Percentiles rank a stretch among this genome's conserved stretches.
phyloP scores from a whole-genome alignment of 2,797 vertebrate species.

The Malurus leucopterus region DNA sequence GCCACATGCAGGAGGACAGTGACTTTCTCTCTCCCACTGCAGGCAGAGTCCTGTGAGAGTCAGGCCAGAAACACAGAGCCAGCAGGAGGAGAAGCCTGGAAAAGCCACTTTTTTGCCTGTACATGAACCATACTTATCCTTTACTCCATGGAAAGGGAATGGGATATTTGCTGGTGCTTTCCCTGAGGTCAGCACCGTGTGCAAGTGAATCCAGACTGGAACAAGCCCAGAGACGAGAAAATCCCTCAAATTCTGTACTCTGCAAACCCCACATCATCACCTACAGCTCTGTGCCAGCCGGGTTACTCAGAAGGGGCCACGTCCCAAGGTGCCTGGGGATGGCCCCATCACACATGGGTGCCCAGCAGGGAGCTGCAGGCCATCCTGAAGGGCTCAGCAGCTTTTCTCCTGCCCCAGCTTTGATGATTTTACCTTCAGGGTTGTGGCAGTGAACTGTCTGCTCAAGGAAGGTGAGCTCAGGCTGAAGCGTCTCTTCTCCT shows the following conservation, averaged over 20 bases:
- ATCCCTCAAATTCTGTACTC: not conserved
- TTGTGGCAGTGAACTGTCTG: not conserved
- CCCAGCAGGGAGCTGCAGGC: not conserved
- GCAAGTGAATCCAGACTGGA: not conserved
- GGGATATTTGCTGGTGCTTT: not conserved
- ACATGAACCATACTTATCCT: not conserved
- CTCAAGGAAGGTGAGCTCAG: not conserved
- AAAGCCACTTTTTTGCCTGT: not conserved
- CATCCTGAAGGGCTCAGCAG: not conserved
- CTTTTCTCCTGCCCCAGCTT: not conserved
- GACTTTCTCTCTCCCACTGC: not conserved
- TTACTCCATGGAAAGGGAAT: not conserved
- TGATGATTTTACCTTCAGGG: not conserved
- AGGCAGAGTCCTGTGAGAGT: not conserved
- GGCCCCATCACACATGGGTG: not conserved
- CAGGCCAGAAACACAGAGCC: not conserved
- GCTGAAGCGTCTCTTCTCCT: not conserved
- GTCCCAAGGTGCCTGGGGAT: not conserved
- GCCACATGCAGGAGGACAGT: not conserved
- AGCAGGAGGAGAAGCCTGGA: not conserved
- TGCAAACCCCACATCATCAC: not conserved
- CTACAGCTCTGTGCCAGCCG: not conserved
- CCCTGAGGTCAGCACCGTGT: not conserved
- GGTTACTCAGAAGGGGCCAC: not conserved
- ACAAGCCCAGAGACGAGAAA: not conserved